Percentiles rank a stretch among this genome's conserved stretches.
Conservation (phyloP, 1,140 invertebrate species). For the Drosophila varians region DNA sequence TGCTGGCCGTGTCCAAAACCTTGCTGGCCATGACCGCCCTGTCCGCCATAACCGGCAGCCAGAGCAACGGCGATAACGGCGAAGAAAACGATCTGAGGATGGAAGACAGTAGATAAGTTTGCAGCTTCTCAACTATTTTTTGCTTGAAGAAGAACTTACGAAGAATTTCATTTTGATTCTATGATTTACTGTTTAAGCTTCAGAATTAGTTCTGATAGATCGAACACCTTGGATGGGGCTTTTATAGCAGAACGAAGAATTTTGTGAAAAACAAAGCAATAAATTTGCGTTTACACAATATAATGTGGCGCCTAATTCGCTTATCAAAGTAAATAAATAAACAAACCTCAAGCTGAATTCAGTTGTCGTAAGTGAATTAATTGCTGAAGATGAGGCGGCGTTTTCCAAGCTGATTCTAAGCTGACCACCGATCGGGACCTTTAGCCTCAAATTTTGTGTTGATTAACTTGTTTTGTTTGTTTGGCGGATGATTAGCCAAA, state of each 20-base stretch:
- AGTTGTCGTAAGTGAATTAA: slow-evolving; percentile 19
- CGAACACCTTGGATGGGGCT: not conserved
- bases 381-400: slow-evolving; percentile 10
- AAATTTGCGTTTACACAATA: not conserved
- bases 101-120: not conserved
- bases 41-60: not conserved
- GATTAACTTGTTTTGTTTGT: slow-evolving; percentile 21
- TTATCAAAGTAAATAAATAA: not conserved
- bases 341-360: slow-evolving; percentile 11
- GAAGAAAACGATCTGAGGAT: slow-evolving; percentile 49
- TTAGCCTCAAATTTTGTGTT: slow-evolving; percentile 23
- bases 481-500: not conserved
- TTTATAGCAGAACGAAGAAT: slow-evolving; percentile 27
- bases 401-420: not conserved
- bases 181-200: slow-evolving; percentile 16
- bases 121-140: not conserved
- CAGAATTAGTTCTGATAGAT: slow-evolving; percentile 25
- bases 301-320: slow-evolving; percentile 8
- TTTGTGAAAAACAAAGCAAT: slow-evolving; percentile 19
- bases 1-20: slow-evolving; percentile 27
- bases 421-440: slow-evolving; percentile 8
- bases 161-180: slow-evolving; percentile 54
- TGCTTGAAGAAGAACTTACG: slow-evolving; percentile 23
- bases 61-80: slow-evolving; percentile 46
- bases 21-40: slow-evolving; percentile 18